Base-by-base conservation (phyloP, 2,797 vertebrate species). In the Molossus alvarezi region DNA sequence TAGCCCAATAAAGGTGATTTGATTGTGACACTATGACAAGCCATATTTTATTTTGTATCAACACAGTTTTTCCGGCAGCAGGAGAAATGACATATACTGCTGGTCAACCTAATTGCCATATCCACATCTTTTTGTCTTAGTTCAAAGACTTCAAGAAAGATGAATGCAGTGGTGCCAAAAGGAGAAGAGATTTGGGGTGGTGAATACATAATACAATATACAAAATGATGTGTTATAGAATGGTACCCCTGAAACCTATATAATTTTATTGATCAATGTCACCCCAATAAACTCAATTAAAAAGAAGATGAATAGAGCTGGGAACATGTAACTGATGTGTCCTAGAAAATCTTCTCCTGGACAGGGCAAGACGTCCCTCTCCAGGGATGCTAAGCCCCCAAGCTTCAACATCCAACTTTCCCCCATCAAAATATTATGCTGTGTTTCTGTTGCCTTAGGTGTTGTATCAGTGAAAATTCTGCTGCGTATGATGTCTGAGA, bases 141-240 rank as follows among this genome's bases (percentile, higher is more conserved):
- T 92, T 77, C 23, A 51, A 87, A 85, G 45, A 87, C 45, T 55
- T 87, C 64, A 86, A 72, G 60, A 75, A 83, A 94, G n/a, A 67
- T 33, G 15, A 69, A 88, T 29, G 57, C 20, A 71, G 23, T 23
- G 20, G 5, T 71, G 69, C 41, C 23, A 37, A 37, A 41, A 71
- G 69, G 18, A 71, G 20, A 23, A 37, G 41, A 23, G 20, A 71
- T 12, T 41, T 23, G 69, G 69, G 69, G 21, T 71, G 20, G 20
- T 41, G 37, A 71, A 23, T 20, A 71, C 37, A 23, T 33, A 71
- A 71, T 71, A 41, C 11, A 71, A 71, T 23, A 71, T 41, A 41
- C 20, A 71, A 20, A 20, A 71, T 71, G 69, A 71, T 13, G 67
- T 71, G 7, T 41, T 71, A 21, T 71, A 23, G 37, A 41, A 41